These are phyloP conservation scores for Orchestia grillus DNA, from an alignment of 1,140 invertebrate species.

Conservation along the genomic window DNA sequence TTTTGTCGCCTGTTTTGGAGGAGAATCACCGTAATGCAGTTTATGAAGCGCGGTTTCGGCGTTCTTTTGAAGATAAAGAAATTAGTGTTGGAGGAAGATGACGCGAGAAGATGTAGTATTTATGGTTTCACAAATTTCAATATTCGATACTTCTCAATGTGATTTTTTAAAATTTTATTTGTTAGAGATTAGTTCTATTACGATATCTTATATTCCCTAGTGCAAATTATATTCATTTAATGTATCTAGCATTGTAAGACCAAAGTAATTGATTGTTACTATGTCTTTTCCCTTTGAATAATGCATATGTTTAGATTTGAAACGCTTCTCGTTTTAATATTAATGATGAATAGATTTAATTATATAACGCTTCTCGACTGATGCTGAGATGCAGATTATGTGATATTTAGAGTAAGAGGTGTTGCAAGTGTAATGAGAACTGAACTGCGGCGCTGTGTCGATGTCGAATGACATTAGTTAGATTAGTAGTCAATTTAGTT, in stretches of 20 bases:
- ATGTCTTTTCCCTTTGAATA: not conserved
- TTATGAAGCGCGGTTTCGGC: conserved; percentile 46
- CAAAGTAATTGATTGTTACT: not conserved
- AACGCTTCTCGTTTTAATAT: not conserved
- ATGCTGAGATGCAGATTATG: not conserved
- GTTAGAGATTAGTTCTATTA: not conserved
- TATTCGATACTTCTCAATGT: not conserved
- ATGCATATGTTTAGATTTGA: not conserved
- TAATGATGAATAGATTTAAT: not conserved
- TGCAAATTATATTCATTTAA: not conserved
- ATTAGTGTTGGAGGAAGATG: not conserved
- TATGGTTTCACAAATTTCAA: not conserved
- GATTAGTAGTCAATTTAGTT: too few species aligned
- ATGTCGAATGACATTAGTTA: not conserved
- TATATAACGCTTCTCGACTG: not conserved
- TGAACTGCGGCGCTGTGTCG: not conserved
- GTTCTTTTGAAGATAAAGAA: not conserved
- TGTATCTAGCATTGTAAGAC: not conserved
- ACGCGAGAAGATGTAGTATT: not conserved
- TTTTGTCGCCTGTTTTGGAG: conserved; percentile 53
- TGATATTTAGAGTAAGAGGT: not conserved
- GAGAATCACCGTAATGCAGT: conserved; percentile 57
- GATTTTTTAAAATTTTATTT: not conserved
- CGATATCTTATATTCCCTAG: not conserved
- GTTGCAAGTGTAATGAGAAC: not conserved